Conservation (phyloP, 2,797 vertebrate species). For the Myotis pilosus region DNA sequence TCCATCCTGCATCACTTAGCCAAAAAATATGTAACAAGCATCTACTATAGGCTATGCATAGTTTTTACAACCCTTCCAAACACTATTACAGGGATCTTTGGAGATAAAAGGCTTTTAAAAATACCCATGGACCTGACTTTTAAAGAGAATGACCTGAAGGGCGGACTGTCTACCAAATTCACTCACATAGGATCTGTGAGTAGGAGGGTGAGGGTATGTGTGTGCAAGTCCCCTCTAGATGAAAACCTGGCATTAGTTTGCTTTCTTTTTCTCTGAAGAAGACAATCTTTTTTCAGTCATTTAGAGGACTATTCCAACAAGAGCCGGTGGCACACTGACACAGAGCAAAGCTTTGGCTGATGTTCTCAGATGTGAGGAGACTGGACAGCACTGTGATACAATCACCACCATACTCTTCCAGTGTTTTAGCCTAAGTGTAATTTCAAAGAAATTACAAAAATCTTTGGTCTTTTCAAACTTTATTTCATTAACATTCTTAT, state of each 20-base stretch:
- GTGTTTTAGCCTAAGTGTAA: not conserved
- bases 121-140: not conserved
- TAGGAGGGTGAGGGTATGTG: not conserved
- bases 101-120: not conserved
- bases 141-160: not conserved
- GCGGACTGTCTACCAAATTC: not conserved
- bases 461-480: not conserved
- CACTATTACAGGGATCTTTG: not conserved
- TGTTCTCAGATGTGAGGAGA: not conserved
- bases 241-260: not conserved
- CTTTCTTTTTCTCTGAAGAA: conserved; percentile 17
- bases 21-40: not conserved
- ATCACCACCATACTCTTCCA: not conserved
- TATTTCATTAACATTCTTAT: not conserved
- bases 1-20: not conserved
- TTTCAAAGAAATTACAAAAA: not conserved
- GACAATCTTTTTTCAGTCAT: not conserved
- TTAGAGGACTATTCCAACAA: not conserved
- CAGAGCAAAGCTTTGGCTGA: not conserved
- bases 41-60: not conserved
- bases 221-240: not conserved
- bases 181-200: not conserved
- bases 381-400: not conserved
- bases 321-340: not conserved
- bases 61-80: not conserved